phyloP scores from a whole-genome alignment of 2,797 vertebrate species.

The Cichlasoma orientale region DNA sequence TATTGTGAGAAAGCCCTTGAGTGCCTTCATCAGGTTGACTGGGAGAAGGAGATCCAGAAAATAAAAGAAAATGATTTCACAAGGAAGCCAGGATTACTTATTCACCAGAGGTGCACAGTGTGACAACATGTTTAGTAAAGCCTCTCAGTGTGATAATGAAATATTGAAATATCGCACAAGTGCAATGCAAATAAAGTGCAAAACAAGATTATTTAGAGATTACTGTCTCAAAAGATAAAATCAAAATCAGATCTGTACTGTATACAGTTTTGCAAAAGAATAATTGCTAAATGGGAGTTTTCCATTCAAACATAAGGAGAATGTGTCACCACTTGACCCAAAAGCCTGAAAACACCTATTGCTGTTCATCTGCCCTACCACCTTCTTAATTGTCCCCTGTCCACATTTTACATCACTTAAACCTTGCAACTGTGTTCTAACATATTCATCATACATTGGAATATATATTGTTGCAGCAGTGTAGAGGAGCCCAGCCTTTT shows the following conservation, averaged over 20 bases:
- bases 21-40: slow-evolving; percentile 63
- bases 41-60: slow-evolving; percentile 18
- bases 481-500: not conserved
- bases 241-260: not conserved
- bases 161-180: not conserved
- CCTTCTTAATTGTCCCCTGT: not conserved
- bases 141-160: not conserved
- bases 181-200: slow-evolving; percentile 7
- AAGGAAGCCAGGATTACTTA: not conserved
- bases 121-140: slow-evolving; percentile 9
- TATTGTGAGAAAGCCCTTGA: slow-evolving; percentile 43
- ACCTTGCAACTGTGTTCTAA: not conserved
- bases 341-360: not conserved
- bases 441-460: not conserved
- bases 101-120: slow-evolving; percentile 8
- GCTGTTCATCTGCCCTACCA: not conserved
- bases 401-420: not conserved
- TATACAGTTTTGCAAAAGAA: not conserved
- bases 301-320: not conserved
- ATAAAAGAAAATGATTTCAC: not conserved
- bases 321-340: not conserved
- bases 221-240: not conserved
- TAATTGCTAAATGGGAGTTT: not conserved
- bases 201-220: not conserved
- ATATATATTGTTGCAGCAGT: not conserved